phyloP scores from a whole-genome alignment of 1,140 invertebrate species.

The Andrena cerasifolii region DNA sequence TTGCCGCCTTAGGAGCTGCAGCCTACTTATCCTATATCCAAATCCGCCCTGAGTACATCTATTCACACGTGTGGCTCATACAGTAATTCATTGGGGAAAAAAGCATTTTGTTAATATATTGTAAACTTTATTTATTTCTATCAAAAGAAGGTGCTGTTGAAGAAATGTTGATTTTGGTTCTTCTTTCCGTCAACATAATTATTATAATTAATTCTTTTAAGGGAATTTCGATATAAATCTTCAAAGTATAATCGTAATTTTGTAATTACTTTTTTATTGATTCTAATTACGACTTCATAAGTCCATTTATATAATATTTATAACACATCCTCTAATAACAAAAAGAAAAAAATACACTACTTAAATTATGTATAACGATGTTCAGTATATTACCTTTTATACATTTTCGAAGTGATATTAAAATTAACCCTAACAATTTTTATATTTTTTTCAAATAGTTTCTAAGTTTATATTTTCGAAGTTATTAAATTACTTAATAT shows the following conservation, averaged over 20 bases:
- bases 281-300: conserved; percentile 22
- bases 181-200: background rate
- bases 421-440: conserved; percentile 35
- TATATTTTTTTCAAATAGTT: background rate
- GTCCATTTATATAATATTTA: background rate
- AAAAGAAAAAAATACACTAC: conserved; percentile 9
- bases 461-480: background rate
- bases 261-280: conserved; percentile 20
- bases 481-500: background rate
- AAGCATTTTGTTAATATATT: too few relatives aligned
- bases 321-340: conserved; percentile 18
- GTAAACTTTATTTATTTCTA: too few relatives aligned
- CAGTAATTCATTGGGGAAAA: too few relatives aligned
- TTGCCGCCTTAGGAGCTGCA: too few relatives aligned
- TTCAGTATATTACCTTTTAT: conserved; percentile 40
- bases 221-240: conserved; percentile 28
- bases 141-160: too few relatives aligned
- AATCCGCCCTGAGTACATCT: too few relatives aligned
- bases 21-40: too few relatives aligned
- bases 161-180: conserved; percentile 4
- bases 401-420: background rate
- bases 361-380: conserved; percentile 18
- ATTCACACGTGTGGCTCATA: too few relatives aligned
- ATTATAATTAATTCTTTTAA: conserved; percentile 8
- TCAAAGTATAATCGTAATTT: conserved; percentile 12